phyloP scores from a whole-genome alignment of 2,888 invertebrate species.

The Macrophya annulata region DNA sequence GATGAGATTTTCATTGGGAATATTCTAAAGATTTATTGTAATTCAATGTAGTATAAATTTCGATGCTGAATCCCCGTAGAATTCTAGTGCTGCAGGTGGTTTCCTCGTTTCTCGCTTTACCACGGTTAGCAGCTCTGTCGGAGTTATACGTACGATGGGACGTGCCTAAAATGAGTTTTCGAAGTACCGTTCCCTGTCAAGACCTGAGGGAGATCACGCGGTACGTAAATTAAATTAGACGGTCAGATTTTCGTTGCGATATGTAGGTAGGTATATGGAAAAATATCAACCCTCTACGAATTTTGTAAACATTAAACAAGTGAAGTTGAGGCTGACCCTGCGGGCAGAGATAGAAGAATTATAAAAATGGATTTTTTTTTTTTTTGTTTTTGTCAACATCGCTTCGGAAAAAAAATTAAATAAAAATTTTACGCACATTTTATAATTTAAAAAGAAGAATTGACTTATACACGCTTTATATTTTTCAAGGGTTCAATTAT shows the following conservation, averaged over 20 bases:
- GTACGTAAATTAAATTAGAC: conserved; percentile 15
- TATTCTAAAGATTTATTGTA: not conserved
- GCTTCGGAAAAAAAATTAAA: not conserved
- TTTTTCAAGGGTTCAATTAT: not conserved
- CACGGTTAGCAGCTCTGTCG: not conserved
- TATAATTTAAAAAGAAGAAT: not conserved
- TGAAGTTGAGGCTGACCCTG: not conserved
- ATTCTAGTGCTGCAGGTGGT: not conserved
- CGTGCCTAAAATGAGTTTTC: conserved; percentile 29
- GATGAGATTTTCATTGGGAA: not conserved
- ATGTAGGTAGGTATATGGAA: not conserved
- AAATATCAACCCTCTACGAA: not conserved
- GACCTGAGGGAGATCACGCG: conserved; percentile 28
- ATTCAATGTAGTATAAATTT: conserved; percentile 5
- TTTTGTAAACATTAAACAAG: not conserved
- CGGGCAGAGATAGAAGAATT: not conserved
- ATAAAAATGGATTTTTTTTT: not conserved
- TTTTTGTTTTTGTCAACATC: not conserved
- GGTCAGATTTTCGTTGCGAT: not conserved
- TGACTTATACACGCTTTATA: not conserved
- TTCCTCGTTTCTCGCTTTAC: not conserved
- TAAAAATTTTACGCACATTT: not conserved
- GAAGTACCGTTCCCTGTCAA: conserved; percentile 19
- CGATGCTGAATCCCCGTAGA: not conserved
- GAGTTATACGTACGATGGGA: not conserved